Evolutionary conservation across 2,113 vertebrate genomes (phyloP).

Genomic region (Lichenostomus cassidix): DNA sequence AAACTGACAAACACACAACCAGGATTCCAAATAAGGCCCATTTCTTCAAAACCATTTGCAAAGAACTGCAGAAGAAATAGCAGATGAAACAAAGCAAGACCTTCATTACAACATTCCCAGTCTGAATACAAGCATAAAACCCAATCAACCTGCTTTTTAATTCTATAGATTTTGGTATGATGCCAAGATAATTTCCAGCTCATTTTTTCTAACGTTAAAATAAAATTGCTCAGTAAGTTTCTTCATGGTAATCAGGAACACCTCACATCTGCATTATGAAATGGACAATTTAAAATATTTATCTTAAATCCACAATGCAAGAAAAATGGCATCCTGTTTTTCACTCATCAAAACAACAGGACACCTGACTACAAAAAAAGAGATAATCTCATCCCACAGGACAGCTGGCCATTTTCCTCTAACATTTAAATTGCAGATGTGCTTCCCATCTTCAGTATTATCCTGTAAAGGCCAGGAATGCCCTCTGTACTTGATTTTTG

Average conservation of each 20-base stretch:
- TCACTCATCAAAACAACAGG: background rate
- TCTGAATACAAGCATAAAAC: background rate
- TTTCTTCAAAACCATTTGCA: background rate
- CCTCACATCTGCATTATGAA: background rate
- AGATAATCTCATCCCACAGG: background rate
- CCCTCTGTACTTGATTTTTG: background rate
- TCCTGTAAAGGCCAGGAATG: background rate
- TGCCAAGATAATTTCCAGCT: conserved; percentile 34
- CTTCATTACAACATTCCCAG: background rate
- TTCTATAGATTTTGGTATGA: conserved; percentile 3
- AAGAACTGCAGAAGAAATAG: background rate
- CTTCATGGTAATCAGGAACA: background rate
- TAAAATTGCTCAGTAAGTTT: background rate
- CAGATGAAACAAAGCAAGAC: background rate
- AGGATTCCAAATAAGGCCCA: background rate
- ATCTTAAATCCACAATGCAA: background rate
- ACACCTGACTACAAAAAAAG: background rate
- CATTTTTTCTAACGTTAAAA: background rate
- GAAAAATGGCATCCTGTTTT: background rate
- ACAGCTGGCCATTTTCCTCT: background rate
- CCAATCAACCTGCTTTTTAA: conserved; percentile 23
- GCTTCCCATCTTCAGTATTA: background rate
- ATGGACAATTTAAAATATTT: conserved; percentile 3
- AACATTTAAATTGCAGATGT: background rate
- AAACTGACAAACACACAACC: background rate